Evolutionary conservation across 2,113 vertebrate species (phyloP).

Genomic region (Centrocercus urophasianus): DNA sequence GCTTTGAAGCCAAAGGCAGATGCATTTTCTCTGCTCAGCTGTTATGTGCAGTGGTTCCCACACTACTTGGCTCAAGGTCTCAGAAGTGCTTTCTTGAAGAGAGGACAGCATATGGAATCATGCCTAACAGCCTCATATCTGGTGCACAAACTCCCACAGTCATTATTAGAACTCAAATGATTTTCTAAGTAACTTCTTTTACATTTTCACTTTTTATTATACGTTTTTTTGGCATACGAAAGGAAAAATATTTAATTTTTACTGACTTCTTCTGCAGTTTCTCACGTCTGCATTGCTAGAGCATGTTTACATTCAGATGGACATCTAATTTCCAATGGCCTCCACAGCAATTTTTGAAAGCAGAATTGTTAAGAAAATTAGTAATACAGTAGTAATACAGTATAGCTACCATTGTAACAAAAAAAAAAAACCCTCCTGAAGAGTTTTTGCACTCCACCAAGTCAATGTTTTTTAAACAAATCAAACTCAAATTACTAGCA

Average conservation of each 20-base stretch:
- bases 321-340: neutral
- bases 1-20: neutral
- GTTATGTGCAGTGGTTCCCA: neutral
- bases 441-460: neutral
- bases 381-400: neutral
- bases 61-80: neutral
- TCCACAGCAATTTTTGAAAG: neutral
- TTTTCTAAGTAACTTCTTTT: neutral
- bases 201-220: neutral
- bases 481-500: neutral
- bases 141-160: neutral
- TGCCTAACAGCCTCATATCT: rapidly evolving
- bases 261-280: neutral
- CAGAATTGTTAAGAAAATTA: neutral
- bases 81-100: neutral
- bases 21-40: rapidly evolving
- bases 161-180: neutral
- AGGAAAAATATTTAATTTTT: neutral
- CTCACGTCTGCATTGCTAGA: neutral
- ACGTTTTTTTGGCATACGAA: neutral
- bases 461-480: neutral
- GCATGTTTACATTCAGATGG: neutral
- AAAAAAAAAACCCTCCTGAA: neutral
- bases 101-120: neutral
- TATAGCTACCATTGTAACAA: neutral